Evolutionary conservation across 2,797 vertebrate species (phyloP).

Genomic region (Enteromius mattozi): DNA sequence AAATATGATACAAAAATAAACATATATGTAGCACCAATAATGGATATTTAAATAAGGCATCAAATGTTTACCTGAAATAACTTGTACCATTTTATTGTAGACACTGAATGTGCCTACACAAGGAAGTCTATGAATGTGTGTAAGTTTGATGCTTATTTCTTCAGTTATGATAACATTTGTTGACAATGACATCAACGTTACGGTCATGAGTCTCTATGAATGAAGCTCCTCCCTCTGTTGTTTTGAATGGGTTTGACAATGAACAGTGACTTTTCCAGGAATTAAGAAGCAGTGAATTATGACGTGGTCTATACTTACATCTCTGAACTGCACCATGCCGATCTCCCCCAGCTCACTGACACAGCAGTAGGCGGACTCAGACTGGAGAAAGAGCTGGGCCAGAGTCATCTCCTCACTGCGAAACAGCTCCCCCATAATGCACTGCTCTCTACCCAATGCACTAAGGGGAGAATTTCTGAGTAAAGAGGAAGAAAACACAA

Average conservation of each 20-base stretch:
- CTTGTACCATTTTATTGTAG: neutral
- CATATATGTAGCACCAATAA: neutral
- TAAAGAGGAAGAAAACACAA: neutral
- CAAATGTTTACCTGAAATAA: neutral
- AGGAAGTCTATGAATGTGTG: neutral
- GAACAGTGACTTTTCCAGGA: neutral
- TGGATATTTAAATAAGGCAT: neutral
- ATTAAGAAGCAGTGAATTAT: neutral
- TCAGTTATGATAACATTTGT: neutral
- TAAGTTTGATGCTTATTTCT: too few relatives aligned
- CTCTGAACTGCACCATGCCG: slow-evolving; percentile 96
- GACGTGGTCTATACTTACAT: slow-evolving; percentile 82
- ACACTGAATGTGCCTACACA: neutral
- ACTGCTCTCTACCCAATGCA: slow-evolving; percentile 38
- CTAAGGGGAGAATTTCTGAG: slow-evolving; percentile 24
- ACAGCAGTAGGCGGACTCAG: slow-evolving; percentile 95
- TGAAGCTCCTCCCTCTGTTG: neutral
- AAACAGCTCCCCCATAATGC: slow-evolving; percentile 92
- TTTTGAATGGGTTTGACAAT: neutral
- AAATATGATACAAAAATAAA: neutral
- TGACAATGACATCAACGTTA: neutral
- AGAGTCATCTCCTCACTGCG: slow-evolving; percentile 96
- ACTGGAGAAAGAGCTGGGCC: slow-evolving; percentile 95
- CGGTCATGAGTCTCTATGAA: neutral
- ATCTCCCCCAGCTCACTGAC: slow-evolving; percentile 97